Evolutionary conservation across 2,888 invertebrate genomes (phyloP).

Genomic region (Nudaria mundana): DNA sequence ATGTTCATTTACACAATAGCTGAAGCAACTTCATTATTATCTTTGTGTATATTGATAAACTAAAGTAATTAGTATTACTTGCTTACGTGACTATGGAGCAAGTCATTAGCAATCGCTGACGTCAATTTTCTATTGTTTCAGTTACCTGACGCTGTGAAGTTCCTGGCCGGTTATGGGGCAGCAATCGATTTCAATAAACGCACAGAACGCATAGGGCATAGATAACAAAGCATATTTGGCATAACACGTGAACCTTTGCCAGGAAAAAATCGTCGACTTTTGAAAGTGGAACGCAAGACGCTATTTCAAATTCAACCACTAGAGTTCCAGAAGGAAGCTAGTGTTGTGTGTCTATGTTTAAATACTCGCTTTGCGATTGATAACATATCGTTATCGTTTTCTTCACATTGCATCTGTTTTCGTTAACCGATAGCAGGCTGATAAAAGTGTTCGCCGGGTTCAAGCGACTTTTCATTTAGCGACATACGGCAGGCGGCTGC

Average conservation of each 20-base stretch:
- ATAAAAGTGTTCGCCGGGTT: slow-evolving; percentile 31
- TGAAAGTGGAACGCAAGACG: slow-evolving; percentile 31
- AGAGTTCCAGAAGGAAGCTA: slow-evolving; percentile 47
- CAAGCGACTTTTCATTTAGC: slow-evolving; percentile 35
- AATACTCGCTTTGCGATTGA: slow-evolving; percentile 32
- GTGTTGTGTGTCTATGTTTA: slow-evolving; percentile 43
- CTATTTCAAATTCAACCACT: slow-evolving; percentile 21
- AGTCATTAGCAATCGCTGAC: slow-evolving; percentile 41
- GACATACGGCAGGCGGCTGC: slow-evolving; percentile 36
- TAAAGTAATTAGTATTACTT: slow-evolving; percentile 28
- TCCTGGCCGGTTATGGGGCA: slow-evolving; percentile 69
- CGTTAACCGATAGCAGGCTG: slow-evolving; percentile 57
- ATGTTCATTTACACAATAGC: no score
- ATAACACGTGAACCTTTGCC: slow-evolving; percentile 49
- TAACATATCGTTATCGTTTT: slow-evolving; percentile 47
- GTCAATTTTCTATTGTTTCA: slow-evolving; percentile 62
- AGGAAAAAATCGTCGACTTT: slow-evolving; percentile 27
- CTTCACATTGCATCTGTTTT: slow-evolving; percentile 46
- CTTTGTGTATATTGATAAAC: neutral
- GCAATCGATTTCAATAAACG: slow-evolving; percentile 58
- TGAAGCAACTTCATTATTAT: neutral
- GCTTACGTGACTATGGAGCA: slow-evolving; percentile 36
- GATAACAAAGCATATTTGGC: slow-evolving; percentile 33
- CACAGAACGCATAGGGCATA: slow-evolving; percentile 29
- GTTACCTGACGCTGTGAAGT: slow-evolving; percentile 66